phyloP scores from a whole-genome alignment of 2,888 invertebrate genomes.

The Luperina nickerlii region DNA sequence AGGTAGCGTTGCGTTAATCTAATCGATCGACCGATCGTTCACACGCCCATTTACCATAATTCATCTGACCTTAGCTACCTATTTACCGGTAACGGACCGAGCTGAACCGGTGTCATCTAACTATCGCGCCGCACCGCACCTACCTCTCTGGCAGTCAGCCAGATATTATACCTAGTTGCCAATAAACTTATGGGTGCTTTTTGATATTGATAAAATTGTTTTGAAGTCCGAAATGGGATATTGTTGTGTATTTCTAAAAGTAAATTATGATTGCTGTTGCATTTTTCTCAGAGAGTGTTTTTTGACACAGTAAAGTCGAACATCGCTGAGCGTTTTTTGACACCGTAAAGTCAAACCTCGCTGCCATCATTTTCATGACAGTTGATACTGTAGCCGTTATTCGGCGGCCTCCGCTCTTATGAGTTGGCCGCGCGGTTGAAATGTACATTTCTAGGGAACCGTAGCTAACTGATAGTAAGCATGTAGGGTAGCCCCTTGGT shows the following conservation, averaged over 20 bases:
- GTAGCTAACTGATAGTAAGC: no score
- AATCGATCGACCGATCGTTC: no score
- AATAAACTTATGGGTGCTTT: slow-evolving; percentile 46
- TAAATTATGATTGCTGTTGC: slow-evolving; percentile 7
- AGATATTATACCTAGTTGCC: slow-evolving; percentile 31
- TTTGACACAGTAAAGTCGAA: no score
- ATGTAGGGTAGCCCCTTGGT: background rate
- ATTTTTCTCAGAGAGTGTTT: background rate
- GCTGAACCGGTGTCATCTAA: slow-evolving; percentile 16
- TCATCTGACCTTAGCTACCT: background rate
- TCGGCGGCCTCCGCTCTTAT: no score
- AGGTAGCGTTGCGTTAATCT: background rate
- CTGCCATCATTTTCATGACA: no score
- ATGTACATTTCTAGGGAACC: no score
- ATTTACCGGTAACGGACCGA: slow-evolving; percentile 7
- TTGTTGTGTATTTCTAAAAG: slow-evolving; percentile 2
- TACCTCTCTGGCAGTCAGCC: slow-evolving; percentile 33
- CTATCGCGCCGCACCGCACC: slow-evolving; percentile 2
- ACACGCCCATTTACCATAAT: no score
- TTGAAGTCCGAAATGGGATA: slow-evolving; percentile 26
- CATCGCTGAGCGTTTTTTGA: no score
- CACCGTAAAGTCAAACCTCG: no score
- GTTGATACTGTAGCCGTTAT: no score
- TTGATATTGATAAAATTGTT: slow-evolving; percentile 45
- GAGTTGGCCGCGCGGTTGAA: no score